Percentiles rank a stretch among this genome's conserved stretches.
phyloP scores from a whole-genome alignment of 2,113 vertebrate species.

The Leptosomus discolor region DNA sequence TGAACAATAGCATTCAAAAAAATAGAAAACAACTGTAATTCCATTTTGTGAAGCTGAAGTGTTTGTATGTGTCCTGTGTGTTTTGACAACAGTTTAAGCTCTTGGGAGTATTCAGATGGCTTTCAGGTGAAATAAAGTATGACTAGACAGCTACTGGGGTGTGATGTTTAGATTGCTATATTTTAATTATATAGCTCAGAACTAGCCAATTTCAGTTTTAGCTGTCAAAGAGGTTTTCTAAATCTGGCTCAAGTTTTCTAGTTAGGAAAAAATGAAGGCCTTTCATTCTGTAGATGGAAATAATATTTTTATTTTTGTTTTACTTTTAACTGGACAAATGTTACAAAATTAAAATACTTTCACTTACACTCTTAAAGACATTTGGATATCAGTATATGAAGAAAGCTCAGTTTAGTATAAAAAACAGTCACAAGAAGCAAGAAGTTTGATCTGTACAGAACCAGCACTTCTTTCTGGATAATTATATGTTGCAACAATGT shows the following conservation, averaged over 20 bases:
- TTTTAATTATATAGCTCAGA: background rate
- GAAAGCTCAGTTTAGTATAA: background rate
- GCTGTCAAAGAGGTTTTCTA: background rate
- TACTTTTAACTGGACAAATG: background rate
- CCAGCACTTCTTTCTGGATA: background rate
- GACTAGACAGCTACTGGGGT: background rate
- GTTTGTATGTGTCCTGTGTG: background rate
- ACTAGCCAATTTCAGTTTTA: background rate
- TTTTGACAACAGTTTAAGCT: background rate
- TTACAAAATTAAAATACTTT: background rate
- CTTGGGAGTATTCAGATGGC: background rate
- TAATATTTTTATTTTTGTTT: background rate
- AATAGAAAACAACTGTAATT: background rate
- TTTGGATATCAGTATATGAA: background rate
- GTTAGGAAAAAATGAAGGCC: background rate
- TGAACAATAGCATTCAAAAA: background rate
- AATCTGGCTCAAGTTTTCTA: background rate
- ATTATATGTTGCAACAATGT: background rate
- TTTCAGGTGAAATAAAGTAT: background rate
- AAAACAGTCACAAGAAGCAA: background rate
- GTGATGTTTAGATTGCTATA: background rate
- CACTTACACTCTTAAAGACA: background rate
- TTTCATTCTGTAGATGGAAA: background rate
- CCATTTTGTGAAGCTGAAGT: background rate
- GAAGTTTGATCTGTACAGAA: fast-evolving